These are phyloP conservation scores for Rhagophthalmus giganteus DNA, from an alignment of 2,888 invertebrate species.

Conservation along the genomic window DNA sequence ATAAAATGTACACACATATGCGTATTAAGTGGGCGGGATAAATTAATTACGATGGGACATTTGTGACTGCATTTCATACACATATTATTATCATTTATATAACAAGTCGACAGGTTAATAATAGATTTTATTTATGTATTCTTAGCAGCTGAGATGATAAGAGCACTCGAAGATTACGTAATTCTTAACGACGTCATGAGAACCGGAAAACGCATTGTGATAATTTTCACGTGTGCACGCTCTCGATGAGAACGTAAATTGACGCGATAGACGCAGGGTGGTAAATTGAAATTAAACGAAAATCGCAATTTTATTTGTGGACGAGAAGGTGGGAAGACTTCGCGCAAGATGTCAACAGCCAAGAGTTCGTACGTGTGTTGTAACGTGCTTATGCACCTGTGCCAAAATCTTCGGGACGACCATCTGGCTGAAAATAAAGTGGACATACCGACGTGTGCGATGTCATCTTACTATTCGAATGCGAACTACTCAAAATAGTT, in stretches of 20 bases:
- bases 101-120: conserved; percentile 11
- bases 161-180: conserved; percentile 2
- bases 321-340: neutral
- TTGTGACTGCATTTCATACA: conserved; percentile 1
- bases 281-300: too few species aligned
- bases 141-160: neutral
- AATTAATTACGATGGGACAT: conserved; percentile 14
- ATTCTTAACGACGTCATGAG: conserved; percentile 1
- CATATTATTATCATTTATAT: conserved; percentile 5
- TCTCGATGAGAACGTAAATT: neutral
- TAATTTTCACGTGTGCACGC: neutral
- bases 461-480: neutral
- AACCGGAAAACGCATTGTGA: neutral
- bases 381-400: neutral
- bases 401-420: neutral
- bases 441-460: neutral
- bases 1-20: conserved; percentile 12
- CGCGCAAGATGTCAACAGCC: neutral
- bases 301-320: too few species aligned
- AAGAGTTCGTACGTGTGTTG: neutral
- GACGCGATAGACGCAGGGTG: too few species aligned
- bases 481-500: too few species aligned
- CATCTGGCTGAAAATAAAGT: neutral
- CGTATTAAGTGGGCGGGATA: conserved; percentile 22
- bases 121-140: conserved; percentile 1